Percentiles rank a stretch among this genome's conserved stretches.
These are phyloP conservation scores for Meles meles DNA, from an alignment of 2,113 vertebrate genomes.

Conservation along the genomic window DNA sequence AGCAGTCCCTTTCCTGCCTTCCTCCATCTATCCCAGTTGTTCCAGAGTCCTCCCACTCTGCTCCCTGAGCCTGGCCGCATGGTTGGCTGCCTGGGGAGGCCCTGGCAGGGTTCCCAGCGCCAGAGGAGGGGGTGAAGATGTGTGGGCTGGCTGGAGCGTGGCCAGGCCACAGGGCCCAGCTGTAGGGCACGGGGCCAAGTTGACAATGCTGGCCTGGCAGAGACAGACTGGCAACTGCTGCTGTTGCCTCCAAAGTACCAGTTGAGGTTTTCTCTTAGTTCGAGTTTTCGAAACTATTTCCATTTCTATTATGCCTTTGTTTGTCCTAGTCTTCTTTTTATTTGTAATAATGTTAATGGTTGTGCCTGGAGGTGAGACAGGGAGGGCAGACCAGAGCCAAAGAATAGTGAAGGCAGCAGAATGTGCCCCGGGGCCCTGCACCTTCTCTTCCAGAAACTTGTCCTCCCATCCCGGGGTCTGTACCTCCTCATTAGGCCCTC, in stretches of 20 bases:
- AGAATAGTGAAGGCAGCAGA: not conserved
- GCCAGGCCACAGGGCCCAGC: conserved; percentile 50
- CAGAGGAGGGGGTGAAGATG: conserved; percentile 41
- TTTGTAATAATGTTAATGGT: conserved; percentile 28
- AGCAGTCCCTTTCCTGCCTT: not conserved
- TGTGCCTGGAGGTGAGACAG: not conserved
- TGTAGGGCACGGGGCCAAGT: conserved; percentile 36
- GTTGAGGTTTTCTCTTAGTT: conserved; percentile 59
- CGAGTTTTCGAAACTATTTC: conserved; percentile 59
- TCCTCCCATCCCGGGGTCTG: not conserved
- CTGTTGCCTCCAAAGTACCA: conserved; percentile 39
- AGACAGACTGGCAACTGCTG: conserved; percentile 48
- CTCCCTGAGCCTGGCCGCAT: not conserved
- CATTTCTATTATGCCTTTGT: conserved; percentile 41
- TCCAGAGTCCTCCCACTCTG: not conserved
- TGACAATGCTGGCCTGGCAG: conserved; percentile 46
- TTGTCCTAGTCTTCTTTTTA: conserved; percentile 42
- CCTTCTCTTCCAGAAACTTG: not conserved
- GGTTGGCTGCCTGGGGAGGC: not conserved
- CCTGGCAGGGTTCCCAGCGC: conserved; percentile 29
- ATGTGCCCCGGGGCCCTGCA: not conserved
- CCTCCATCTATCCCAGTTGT: not conserved
- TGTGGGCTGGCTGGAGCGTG: conserved; percentile 18
- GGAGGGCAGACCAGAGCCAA: not conserved
- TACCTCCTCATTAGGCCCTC: not conserved